Percentiles rank a stretch among this genome's conserved stretches.
These are phyloP conservation scores for Campylomormyrus tamandua DNA, from an alignment of 2,113 vertebrate genomes.

Conservation along the genomic window DNA sequence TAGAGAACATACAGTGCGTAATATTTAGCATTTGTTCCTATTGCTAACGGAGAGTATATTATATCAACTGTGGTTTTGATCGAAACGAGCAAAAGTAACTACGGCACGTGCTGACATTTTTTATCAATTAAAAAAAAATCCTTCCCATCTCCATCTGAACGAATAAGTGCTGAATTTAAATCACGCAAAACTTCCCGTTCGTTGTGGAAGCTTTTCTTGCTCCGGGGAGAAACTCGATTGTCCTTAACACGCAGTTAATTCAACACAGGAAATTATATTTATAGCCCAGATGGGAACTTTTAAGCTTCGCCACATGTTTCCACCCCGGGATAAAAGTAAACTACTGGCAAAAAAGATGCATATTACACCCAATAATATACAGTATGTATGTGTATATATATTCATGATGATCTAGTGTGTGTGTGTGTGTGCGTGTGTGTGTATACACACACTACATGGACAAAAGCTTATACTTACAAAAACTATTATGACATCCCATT, in stretches of 20 bases:
- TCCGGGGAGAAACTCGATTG: not conserved
- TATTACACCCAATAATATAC: not conserved
- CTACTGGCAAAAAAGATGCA: not conserved
- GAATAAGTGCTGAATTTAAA: not conserved
- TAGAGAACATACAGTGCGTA: not conserved
- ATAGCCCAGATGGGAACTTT: not conserved
- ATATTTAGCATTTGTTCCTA: not conserved
- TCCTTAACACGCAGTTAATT: not conserved
- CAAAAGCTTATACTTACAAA: not conserved
- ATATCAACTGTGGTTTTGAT: not conserved
- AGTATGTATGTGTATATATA: not conserved
- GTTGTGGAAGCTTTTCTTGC: not conserved
- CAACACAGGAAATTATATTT: not conserved
- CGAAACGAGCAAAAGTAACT: not conserved
- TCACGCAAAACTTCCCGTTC: not conserved
- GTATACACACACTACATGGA: not conserved
- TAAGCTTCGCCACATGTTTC: not conserved
- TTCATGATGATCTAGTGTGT: not conserved
- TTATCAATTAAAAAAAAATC: not conserved
- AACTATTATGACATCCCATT: not conserved
- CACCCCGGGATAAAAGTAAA: not conserved
- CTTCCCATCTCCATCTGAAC: not conserved
- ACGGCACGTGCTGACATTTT: not conserved
- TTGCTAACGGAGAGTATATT: not conserved
- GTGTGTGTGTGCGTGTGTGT: not conserved